Evolutionary conservation across 2,113 vertebrate genomes (phyloP).

Genomic region (Oncorhynchus masou): DNA sequence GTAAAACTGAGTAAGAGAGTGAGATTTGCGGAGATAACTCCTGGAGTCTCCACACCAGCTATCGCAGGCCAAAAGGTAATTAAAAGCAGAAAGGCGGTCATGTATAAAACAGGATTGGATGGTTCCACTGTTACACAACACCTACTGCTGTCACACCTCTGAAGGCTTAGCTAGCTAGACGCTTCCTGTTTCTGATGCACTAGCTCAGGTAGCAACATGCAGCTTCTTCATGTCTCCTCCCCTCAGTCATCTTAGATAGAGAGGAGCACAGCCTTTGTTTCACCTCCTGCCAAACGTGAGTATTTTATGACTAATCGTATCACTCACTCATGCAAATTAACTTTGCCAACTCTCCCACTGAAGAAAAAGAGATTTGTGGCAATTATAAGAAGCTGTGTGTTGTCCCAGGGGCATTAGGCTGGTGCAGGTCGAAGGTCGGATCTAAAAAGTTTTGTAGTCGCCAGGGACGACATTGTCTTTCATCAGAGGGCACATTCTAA

Average conservation of each 20-base stretch:
- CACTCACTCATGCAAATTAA: constrained; percentile 14
- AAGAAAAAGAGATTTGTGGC: constrained; percentile 41
- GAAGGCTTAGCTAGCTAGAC: constrained; percentile 13
- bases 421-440: constrained; percentile 52
- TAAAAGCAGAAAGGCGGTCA: constrained; percentile 13
- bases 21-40: constrained; percentile 11
- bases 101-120: constrained; percentile 35
- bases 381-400: constrained; percentile 40
- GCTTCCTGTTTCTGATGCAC: constrained; percentile 21
- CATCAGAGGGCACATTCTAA: constrained; percentile 41
- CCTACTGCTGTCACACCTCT: constrained; percentile 24
- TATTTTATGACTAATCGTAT: constrained; percentile 56
- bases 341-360: constrained; percentile 28
- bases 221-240: constrained; percentile 32
- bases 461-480: constrained; percentile 36
- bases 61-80: constrained; percentile 15
- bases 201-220: constrained; percentile 46
- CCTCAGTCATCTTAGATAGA: constrained; percentile 40
- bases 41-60: neutral
- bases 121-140: constrained; percentile 14
- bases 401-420: constrained; percentile 39
- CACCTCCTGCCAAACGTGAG: constrained; percentile 58
- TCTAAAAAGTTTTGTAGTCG: constrained; percentile 54
- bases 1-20: neutral
- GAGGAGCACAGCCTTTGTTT: constrained; percentile 49